These are phyloP conservation scores for Chrysemys picta DNA, from an alignment of 2,113 vertebrate genomes.

Conservation along the genomic window DNA sequence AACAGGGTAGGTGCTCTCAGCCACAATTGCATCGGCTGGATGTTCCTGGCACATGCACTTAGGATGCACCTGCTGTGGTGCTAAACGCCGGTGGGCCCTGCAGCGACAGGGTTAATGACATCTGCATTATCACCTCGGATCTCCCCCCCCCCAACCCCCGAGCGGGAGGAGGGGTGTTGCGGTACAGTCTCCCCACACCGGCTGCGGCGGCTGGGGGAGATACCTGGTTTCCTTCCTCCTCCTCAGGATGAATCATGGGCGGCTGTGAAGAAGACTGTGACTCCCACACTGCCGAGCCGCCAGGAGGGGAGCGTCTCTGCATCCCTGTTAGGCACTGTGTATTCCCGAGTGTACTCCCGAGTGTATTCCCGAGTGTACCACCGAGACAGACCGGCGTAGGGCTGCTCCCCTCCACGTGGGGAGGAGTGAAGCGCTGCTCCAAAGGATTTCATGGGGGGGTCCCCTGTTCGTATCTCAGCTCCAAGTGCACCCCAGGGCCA, in stretches of 20 bases:
- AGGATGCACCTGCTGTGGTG: neutral
- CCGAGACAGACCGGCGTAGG: neutral
- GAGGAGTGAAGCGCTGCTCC: neutral
- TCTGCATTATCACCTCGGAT: neutral
- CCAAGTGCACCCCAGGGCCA: neutral
- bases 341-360: neutral
- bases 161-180: neutral
- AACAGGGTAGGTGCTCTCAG: neutral
- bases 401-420: neutral
- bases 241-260: neutral
- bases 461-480: neutral
- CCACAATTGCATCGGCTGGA: neutral
- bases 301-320: neutral
- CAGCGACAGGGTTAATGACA: neutral
- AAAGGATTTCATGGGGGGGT: neutral
- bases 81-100: neutral
- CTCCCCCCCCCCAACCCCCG: neutral
- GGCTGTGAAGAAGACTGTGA: neutral
- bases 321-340: neutral
- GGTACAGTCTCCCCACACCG: too few species aligned
- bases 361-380: too few species aligned
- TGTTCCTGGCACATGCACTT: neutral
- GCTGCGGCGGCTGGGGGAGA: neutral
- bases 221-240: neutral
- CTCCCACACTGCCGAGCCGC: neutral